These are phyloP conservation scores for Nephrotoma appendiculata DNA, from an alignment of 2,888 invertebrate genomes.

Conservation along the genomic window DNA sequence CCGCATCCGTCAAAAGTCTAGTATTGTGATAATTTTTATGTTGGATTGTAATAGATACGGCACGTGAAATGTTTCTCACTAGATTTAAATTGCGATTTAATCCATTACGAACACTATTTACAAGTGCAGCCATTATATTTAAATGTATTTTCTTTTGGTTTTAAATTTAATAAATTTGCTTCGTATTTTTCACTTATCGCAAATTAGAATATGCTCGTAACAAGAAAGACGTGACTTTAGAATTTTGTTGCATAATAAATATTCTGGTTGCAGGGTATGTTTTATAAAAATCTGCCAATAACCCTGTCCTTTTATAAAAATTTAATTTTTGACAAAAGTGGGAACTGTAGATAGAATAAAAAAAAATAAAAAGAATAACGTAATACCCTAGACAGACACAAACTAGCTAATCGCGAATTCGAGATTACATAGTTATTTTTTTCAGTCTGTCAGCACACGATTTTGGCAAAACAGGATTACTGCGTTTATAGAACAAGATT, in stretches of 20 bases:
- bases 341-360: no score
- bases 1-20: constrained; percentile 5
- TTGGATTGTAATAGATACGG: background rate
- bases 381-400: no score
- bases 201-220: background rate
- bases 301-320: no score
- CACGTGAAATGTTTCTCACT: background rate
- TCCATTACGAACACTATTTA: background rate
- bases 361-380: no score
- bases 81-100: background rate
- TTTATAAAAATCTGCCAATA: background rate
- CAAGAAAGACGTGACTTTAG: constrained; percentile 1
- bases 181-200: background rate
- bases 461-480: no score
- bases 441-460: no score
- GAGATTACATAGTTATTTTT: no score
- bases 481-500: no score
- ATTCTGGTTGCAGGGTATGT: background rate
- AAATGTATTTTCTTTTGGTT: background rate
- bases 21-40: constrained; percentile 1
- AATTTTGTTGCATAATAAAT: background rate
- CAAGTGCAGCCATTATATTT: background rate
- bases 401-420: no score
- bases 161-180: background rate
- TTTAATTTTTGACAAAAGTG: no score